These are phyloP conservation scores for Diabrotica balteata DNA, from an alignment of 2,888 invertebrate species.

Conservation along the genomic window DNA sequence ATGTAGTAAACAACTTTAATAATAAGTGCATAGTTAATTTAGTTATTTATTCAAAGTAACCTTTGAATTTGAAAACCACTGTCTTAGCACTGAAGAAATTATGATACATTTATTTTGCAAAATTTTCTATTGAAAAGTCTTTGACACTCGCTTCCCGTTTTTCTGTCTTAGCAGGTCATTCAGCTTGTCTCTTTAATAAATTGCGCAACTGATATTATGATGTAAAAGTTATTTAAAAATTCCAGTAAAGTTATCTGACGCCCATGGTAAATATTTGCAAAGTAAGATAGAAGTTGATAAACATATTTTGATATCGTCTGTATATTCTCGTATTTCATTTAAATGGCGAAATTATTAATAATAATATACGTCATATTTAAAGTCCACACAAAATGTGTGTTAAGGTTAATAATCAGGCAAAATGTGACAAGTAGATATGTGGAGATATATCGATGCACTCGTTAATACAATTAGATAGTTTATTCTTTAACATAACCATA, in stretches of 20 bases:
- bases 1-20: too few relatives aligned
- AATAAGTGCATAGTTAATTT: too few relatives aligned
- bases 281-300: slow-evolving; percentile 40
- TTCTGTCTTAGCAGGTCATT: slow-evolving; percentile 6
- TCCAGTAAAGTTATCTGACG: slow-evolving; percentile 37
- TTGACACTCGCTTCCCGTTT: background rate
- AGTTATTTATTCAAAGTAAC: too few relatives aligned
- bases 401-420: too few relatives aligned
- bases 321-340: slow-evolving; percentile 39
- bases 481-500: too few relatives aligned
- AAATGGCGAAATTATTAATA: slow-evolving; percentile 32
- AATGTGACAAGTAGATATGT: too few relatives aligned
- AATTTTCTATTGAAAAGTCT: background rate
- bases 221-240: slow-evolving; percentile 31
- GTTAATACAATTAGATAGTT: too few relatives aligned
- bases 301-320: slow-evolving; percentile 37
- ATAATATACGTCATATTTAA: slow-evolving; percentile 35
- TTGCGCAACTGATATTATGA: slow-evolving; percentile 21
- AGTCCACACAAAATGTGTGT: slow-evolving; percentile 6
- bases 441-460: too few relatives aligned
- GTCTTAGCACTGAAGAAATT: too few relatives aligned
- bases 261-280: slow-evolving; percentile 40
- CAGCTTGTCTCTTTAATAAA: slow-evolving; percentile 17
- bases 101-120: too few relatives aligned
- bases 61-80: too few relatives aligned